Evolutionary conservation across 1,140 invertebrate genomes (phyloP).

Genomic region (Cyclargus thomasi): DNA sequence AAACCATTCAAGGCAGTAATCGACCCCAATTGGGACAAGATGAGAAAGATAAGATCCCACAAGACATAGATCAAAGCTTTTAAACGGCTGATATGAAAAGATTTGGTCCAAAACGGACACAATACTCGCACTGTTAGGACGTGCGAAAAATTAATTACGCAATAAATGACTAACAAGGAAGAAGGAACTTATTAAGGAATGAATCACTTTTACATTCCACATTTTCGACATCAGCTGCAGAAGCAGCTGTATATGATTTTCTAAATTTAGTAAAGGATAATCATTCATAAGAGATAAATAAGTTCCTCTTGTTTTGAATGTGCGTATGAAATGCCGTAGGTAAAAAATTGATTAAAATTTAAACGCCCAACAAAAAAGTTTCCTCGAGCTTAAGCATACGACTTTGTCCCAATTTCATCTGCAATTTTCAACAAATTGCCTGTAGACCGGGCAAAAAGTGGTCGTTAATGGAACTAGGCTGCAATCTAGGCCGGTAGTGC

Average conservation of each 20-base stretch:
- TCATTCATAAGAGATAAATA: too few species aligned
- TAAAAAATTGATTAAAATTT: neutral
- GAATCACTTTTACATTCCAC: constrained; percentile 6
- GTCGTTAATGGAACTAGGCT: constrained; percentile 18
- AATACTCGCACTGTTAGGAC: neutral
- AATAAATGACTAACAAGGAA: constrained; percentile 4
- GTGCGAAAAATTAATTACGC: neutral
- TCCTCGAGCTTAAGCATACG: neutral
- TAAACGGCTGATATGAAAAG: neutral
- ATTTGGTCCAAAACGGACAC: too few species aligned
- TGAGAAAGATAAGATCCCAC: neutral
- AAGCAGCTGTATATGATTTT: too few species aligned
- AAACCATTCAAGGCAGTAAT: neutral
- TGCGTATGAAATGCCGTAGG: neutral
- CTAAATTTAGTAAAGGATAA: too few species aligned
- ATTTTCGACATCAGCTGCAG: neutral
- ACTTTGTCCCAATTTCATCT: neutral
- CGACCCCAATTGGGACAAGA: neutral
- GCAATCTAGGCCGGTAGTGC: constrained; percentile 22
- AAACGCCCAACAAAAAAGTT: neutral
- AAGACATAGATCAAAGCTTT: neutral
- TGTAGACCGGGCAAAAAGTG: neutral
- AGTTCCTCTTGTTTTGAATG: neutral
- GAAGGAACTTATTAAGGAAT: neutral
- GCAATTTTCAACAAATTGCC: constrained; percentile 2